Base-by-base conservation (phyloP, 2,888 invertebrate genomes). In the Trypoxylon attenuatum region DNA sequence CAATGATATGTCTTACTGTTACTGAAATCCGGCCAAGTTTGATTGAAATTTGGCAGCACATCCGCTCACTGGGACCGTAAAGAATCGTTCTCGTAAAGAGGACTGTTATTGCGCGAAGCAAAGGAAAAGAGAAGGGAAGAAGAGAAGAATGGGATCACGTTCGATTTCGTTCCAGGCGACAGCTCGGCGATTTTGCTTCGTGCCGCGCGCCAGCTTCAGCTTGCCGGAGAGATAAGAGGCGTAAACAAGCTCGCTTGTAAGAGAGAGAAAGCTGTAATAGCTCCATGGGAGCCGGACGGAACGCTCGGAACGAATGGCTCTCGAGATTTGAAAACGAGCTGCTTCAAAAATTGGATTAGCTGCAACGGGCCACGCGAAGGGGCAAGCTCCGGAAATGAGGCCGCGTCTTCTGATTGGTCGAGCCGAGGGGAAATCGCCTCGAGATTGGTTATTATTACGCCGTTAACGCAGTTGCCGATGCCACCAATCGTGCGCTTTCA, bases 381-480 rank as follows among this genome's bases (percentile, higher is more conserved):
- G 61, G 23, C 58, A 53, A 15, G 27, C 33, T n/a, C 39, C 84
- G 86, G 85, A 86, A 86, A 86, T 83, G 79, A 80, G 79, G 79
- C 77, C 82, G 83, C 80, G 82, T 79, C 81, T 83, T 84, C 82
- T 85, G 84, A 86, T 86, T 86, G 84, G 82, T 78, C 78, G 79
- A 80, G 77, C 76, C 75, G 63, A 75, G 82, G 83, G 86, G 84
- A 85, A 86, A 86, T 86, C 84, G 79, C 79, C 80, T 81, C 79
- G 86, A 86, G 83, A 86, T 85, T 86, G 86, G 86, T 86, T 86
- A 86, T 86, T 86, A 86, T 86, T 85, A 86, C 82, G 75, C 76
- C 77, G 82, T 81, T 84, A 83, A 84, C 78, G 77, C 77, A 73
- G 77, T 83, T 84, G 84, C 73, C 76, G 74, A 73, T 73, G 76